Evolutionary conservation across 2,113 vertebrate genomes (phyloP).

Genomic region (Xenus cinereus): DNA sequence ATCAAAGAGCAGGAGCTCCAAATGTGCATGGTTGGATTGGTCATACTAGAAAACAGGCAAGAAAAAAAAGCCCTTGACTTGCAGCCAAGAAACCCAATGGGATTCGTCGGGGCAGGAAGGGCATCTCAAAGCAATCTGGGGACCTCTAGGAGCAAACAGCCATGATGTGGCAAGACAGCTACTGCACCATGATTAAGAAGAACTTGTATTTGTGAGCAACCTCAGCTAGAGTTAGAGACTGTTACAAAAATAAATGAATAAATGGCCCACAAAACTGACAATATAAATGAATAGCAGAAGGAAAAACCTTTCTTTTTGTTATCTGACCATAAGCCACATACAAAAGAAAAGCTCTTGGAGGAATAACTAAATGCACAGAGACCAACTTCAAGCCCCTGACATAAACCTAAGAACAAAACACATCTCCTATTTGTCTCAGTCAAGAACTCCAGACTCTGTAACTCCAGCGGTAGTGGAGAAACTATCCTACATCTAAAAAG

Average conservation of each 20-base stretch:
- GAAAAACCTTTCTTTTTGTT: not conserved
- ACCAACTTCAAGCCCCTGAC: not conserved
- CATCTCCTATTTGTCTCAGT: not conserved
- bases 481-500: not conserved
- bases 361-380: not conserved
- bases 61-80: not conserved
- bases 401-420: not conserved
- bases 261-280: not conserved
- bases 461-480: not conserved
- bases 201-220: not conserved
- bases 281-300: not conserved
- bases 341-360: not conserved
- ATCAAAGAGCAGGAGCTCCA: not conserved
- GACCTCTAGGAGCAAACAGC: not conserved
- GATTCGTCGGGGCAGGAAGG: not conserved
- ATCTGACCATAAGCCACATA: not conserved
- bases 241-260: not conserved
- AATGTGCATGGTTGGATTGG: not conserved
- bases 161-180: not conserved
- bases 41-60: not conserved
- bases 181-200: not conserved
- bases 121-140: not conserved
- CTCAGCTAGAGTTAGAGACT: not conserved
- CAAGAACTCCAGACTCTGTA: not conserved
- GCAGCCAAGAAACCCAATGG: not conserved